Evolutionary conservation across 2,888 invertebrate genomes (phyloP).

Genomic region (Romanomermis culicivorax): DNA sequence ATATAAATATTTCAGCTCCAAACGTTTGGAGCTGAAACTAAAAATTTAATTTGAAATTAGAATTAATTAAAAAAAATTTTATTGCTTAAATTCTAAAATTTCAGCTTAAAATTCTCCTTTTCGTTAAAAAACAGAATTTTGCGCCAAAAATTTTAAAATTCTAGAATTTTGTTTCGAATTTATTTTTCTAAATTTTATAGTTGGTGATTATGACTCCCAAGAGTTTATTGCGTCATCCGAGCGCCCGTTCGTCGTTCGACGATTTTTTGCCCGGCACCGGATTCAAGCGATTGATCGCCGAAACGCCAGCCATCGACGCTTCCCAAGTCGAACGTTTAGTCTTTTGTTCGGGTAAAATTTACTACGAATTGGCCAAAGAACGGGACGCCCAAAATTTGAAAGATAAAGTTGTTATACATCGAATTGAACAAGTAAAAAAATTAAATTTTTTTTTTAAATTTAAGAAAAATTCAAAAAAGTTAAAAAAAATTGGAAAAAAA

Average conservation of each 20-base stretch:
- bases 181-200: conserved; percentile 22
- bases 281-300: conserved; percentile 50
- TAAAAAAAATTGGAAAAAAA: no score
- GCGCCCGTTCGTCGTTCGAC: conserved; percentile 77
- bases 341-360: conserved; percentile 68
- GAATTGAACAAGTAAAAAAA: conserved; percentile 58
- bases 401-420: conserved; percentile 54
- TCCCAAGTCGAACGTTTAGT: conserved; percentile 58
- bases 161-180: background rate
- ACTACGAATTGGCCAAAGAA: conserved; percentile 64
- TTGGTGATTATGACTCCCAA: conserved; percentile 92
- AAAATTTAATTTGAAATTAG: no score
- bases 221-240: conserved; percentile 79
- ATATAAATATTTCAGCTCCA: no score
- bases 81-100: no score
- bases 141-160: no score
- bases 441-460: no score
- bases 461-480: no score
- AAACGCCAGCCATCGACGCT: conserved; percentile 53
- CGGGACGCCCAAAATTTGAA: conserved; percentile 48
- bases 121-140: no score
- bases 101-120: no score
- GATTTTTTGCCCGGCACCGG: conserved; percentile 34
- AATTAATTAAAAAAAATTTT: no score
- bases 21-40: no score